Base-by-base conservation (phyloP, 2,888 invertebrate species). In the Cantharis rufa region DNA sequence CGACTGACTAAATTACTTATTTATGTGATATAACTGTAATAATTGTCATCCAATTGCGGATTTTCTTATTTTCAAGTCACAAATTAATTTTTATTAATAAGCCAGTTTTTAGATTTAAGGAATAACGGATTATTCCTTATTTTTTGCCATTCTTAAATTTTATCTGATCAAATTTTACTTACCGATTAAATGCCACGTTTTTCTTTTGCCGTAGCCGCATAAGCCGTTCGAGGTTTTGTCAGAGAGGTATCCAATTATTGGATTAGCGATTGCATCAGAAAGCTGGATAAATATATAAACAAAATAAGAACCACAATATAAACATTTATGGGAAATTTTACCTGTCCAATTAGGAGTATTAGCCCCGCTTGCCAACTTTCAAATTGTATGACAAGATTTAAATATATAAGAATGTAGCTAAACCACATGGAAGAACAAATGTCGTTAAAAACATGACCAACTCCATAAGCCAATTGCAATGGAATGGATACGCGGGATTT, bases 401-500 rank as follows among this genome's bases (percentile, higher is more conserved):
- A 94, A 88, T 93, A 98, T 24, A 97, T 93, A 83, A 98, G 90
- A 69, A 97, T 91, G 87, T 98, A 98, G 0, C 95, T 95, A 88
- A 98, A 98, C 98, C 98, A 98, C 91, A 98, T 94, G 74, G 96
- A 95, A 21, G 97, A 96, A 88, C 96, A 96, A 24, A 98, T 92
- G 89, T 98, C 98, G 88, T 98, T 98, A 81, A 97, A 89, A 62
- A 98, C 93, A 88, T 98, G 98, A 0, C 98, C 98, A 62, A 96
- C 91, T 16, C 92, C 91, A 87, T 93, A 95, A 1, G 92, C 91
- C 18, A 94, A 80, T 82, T 88, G 89, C 73, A 88, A 82, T 71
- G 84, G 85, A 15, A 85, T 80, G 5, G 89, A 86, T 5, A 66
- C 5, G 10, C 21, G 18, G 24, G 64, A n/a, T 71, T 87, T 85